phyloP scores from a whole-genome alignment of 2,797 vertebrate species.

The Artibeus lituratus region DNA sequence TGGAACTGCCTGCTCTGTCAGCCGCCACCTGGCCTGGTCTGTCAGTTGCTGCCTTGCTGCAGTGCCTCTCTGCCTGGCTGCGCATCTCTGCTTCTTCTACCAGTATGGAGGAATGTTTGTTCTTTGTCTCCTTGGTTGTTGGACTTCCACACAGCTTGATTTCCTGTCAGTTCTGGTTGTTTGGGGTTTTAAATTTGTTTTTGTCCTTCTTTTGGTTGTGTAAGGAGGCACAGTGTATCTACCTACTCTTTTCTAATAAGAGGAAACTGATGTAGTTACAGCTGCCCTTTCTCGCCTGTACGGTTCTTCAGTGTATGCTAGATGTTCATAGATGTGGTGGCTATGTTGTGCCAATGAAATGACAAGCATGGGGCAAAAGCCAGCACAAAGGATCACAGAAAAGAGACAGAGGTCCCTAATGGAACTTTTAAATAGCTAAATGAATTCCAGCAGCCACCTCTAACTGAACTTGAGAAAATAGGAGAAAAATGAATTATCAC shows the following conservation, averaged over 20 bases:
- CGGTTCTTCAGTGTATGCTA: background rate
- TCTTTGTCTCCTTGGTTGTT: too few species aligned
- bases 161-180: too few species aligned
- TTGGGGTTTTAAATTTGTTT: too few species aligned
- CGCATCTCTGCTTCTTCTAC: too few species aligned
- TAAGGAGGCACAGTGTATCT: too few species aligned
- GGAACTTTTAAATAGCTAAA: background rate
- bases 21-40: too few species aligned
- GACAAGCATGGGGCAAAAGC: background rate
- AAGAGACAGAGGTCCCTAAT: background rate
- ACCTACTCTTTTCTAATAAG: background rate
- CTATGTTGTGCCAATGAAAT: background rate
- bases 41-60: too few species aligned
- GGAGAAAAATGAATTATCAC: background rate
- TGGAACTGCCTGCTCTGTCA: rapidly evolving
- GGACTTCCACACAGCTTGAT: too few species aligned
- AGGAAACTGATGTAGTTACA: background rate
- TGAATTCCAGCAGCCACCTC: background rate
- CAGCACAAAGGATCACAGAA: background rate
- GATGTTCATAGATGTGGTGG: background rate
- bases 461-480: background rate
- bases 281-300: background rate
- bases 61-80: too few species aligned
- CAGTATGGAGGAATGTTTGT: too few species aligned
- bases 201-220: too few species aligned